phyloP scores from a whole-genome alignment of 2,113 vertebrate species.

The Leiothrix lutea region DNA sequence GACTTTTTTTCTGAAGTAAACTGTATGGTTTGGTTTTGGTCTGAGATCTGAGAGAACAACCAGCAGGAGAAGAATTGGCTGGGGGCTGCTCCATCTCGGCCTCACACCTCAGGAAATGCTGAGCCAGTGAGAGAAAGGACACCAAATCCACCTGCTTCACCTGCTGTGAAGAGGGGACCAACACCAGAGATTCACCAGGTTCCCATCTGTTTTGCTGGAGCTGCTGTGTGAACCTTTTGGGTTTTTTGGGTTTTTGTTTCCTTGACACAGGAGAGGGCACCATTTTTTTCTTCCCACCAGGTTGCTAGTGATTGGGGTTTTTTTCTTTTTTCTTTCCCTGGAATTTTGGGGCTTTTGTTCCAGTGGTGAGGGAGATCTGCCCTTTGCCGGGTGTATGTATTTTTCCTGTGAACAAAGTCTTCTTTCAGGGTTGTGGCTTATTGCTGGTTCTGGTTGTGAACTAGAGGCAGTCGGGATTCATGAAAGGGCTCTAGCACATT shows the following conservation, averaged over 20 bases:
- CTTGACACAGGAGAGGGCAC: fast-evolving
- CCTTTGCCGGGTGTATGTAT: neutral
- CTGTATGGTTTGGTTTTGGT: neutral
- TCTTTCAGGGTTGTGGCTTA: neutral
- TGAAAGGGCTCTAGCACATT: neutral
- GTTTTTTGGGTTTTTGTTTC: neutral
- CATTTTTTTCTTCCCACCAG: neutral
- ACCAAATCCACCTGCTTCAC: neutral
- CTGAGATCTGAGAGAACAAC: neutral
- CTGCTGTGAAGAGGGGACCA: neutral
- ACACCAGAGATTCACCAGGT: neutral
- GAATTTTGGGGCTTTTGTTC: neutral
- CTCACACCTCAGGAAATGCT: fast-evolving
- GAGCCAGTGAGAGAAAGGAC: neutral
- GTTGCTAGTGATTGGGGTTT: too few relatives aligned
- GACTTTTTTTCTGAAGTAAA: neutral
- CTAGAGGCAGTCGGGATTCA: neutral
- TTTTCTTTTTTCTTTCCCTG: neutral
- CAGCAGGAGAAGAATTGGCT: fast-evolving
- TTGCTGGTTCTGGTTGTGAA: neutral
- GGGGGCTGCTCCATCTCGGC: neutral
- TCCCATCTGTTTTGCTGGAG: neutral
- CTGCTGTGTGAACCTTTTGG: neutral
- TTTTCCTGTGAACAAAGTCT: neutral
- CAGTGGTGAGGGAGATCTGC: neutral